These are phyloP conservation scores for Drosophila eohydei DNA, from an alignment of 2,888 invertebrate genomes.

Conservation along the genomic window DNA sequence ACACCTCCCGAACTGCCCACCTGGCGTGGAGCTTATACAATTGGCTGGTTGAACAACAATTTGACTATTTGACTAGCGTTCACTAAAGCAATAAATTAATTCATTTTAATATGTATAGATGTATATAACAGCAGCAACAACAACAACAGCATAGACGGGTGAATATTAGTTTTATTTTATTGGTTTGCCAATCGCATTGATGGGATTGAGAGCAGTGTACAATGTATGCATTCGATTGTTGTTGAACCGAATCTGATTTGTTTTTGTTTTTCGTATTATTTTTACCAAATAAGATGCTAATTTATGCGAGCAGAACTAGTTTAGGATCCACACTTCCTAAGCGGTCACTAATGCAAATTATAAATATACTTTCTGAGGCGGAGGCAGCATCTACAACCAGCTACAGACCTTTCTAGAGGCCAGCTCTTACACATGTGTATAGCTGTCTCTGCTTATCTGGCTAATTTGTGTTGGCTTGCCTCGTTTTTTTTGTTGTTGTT, in stretches of 20 bases:
- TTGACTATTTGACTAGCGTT: conserved; percentile 14
- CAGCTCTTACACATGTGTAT: not conserved
- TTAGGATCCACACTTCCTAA: conserved; percentile 56
- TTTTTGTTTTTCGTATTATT: not conserved
- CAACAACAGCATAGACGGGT: conserved; percentile 10
- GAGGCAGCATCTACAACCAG: conserved; percentile 31
- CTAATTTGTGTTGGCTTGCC: conserved; percentile 22
- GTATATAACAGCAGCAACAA: conserved; percentile 10
- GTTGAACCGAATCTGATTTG: conserved; percentile 17
- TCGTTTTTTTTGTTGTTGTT: conserved; percentile 30
- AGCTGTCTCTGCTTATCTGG: conserved; percentile 6
- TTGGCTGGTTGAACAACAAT: conserved; percentile 24
- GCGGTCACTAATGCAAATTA: conserved; percentile 54
- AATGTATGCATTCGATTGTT: conserved; percentile 22
- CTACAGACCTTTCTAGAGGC: conserved; percentile 35
- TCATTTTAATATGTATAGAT: not conserved
- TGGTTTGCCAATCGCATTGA: conserved; percentile 12
- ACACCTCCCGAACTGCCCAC: conserved; percentile 17
- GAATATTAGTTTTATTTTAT: conserved; percentile 5
- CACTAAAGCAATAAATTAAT: conserved; percentile 28
- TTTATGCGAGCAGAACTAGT: conserved; percentile 62
- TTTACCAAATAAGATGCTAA: conserved; percentile 35
- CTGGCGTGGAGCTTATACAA: conserved; percentile 17
- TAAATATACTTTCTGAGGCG: conserved; percentile 52
- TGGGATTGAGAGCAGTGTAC: conserved; percentile 19